Evolutionary conservation across 2,888 invertebrate species (phyloP).

Genomic region (Erebia epiphron): DNA sequence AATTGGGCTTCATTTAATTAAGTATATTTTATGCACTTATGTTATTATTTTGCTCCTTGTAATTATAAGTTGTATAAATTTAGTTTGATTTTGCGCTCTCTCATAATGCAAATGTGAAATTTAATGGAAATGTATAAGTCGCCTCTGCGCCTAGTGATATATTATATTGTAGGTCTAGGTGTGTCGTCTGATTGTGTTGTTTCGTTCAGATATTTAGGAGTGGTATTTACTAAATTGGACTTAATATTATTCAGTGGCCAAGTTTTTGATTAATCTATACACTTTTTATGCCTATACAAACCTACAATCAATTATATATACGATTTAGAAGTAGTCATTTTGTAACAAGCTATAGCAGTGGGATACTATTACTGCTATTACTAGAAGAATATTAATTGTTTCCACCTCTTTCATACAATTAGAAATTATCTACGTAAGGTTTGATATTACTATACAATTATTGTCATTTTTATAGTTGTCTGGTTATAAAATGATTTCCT

Average conservation of each 20-base stretch:
- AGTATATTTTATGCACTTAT: constrained; percentile 58
- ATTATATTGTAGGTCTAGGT: constrained; percentile 36
- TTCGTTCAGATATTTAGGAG: constrained; percentile 14
- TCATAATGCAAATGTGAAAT: constrained; percentile 62
- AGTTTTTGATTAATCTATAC: constrained; percentile 75
- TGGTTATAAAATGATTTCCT: constrained; percentile 68
- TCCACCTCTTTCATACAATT: constrained; percentile 68
- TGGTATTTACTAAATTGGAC: constrained; percentile 39
- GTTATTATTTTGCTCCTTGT: constrained; percentile 57
- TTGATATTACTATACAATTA: constrained; percentile 77
- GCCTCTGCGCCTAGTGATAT: constrained; percentile 49
- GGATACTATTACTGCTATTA: constrained; percentile 55
- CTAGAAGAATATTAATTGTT: constrained; percentile 52
- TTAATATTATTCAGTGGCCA: constrained; percentile 63
- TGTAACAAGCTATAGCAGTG: constrained; percentile 64
- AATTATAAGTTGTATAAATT: constrained; percentile 77
- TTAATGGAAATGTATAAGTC: constrained; percentile 46
- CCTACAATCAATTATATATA: constrained; percentile 64
- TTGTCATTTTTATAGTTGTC: constrained; percentile 68
- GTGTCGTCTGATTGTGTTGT: constrained; percentile 25
- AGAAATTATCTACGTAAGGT: constrained; percentile 60
- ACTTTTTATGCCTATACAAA: constrained; percentile 79
- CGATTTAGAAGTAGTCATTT: constrained; percentile 72
- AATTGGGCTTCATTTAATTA: constrained; percentile 68
- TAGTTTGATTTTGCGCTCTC: constrained; percentile 63